Conservation (phyloP, 2,797 vertebrate genomes). For the Streptopelia turtur region DNA sequence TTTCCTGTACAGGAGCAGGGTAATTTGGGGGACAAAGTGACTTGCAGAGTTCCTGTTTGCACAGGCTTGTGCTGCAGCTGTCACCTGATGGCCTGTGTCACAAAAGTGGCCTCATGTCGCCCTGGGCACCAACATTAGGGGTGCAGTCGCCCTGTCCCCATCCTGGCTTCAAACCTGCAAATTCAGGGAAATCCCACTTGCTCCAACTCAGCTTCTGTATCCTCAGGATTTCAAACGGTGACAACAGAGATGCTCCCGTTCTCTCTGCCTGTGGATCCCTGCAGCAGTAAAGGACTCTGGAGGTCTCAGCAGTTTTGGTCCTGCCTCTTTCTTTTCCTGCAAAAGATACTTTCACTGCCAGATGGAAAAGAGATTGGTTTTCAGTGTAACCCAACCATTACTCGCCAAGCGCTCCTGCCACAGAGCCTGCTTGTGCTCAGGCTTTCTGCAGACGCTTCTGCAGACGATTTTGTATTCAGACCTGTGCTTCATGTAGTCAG, state of each 20-base stretch:
- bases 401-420: background rate
- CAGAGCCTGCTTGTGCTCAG: background rate
- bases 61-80: background rate
- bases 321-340: background rate
- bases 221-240: background rate
- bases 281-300: background rate
- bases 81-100: accelerated
- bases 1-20: background rate
- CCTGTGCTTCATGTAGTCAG: background rate
- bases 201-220: background rate
- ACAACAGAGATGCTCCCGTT: background rate
- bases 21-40: background rate
- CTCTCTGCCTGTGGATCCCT: background rate
- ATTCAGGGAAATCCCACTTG: background rate
- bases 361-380: background rate
- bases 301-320: background rate
- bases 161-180: background rate
- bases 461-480: background rate
- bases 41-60: background rate
- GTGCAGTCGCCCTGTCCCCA: background rate
- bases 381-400: background rate
- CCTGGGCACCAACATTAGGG: background rate
- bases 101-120: background rate
- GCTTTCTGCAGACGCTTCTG: background rate
- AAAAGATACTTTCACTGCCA: background rate